phyloP scores from a whole-genome alignment of 2,888 invertebrate species.

The Tillus elongatus region DNA sequence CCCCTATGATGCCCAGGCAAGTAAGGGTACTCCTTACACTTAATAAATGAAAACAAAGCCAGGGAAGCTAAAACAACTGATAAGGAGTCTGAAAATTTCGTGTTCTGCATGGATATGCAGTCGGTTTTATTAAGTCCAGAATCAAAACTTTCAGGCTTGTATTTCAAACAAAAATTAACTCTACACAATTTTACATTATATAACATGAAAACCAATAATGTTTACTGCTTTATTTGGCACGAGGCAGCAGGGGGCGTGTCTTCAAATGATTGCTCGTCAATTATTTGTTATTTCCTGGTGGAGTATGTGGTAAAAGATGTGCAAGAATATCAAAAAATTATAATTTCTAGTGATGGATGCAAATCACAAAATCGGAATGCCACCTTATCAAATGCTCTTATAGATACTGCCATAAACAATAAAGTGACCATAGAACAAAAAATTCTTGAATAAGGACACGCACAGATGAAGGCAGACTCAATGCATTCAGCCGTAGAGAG shows the following conservation, averaged over 20 bases:
- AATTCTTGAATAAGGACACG: constrained; percentile 1
- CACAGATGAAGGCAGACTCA: constrained; percentile 5
- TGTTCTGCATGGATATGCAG: constrained; percentile 16
- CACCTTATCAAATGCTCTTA: not conserved
- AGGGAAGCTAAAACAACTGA: constrained; percentile 13
- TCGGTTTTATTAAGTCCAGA: constrained; percentile 15
- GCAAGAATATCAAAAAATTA: not conserved
- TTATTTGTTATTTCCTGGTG: constrained; percentile 9
- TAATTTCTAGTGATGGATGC: not conserved
- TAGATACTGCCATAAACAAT: not conserved
- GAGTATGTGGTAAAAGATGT: not conserved
- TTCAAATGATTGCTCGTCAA: constrained; percentile 13
- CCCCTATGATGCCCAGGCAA: no score
- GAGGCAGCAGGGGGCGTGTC: constrained; percentile 10
- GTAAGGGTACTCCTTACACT: no score
- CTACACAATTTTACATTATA: constrained; percentile 15
- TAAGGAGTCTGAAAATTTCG: constrained; percentile 14
- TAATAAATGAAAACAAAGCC: not conserved
- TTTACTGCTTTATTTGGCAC: constrained; percentile 15
- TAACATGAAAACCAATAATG: constrained; percentile 9
- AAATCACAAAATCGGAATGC: constrained; percentile 1
- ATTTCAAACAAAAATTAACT: constrained; percentile 16
- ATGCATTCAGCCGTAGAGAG: constrained; percentile 4
- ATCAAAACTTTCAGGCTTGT: constrained; percentile 15
- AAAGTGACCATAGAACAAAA: not conserved